Conservation (phyloP, 2,113 vertebrate species). For the Pungitius pungitius region DNA sequence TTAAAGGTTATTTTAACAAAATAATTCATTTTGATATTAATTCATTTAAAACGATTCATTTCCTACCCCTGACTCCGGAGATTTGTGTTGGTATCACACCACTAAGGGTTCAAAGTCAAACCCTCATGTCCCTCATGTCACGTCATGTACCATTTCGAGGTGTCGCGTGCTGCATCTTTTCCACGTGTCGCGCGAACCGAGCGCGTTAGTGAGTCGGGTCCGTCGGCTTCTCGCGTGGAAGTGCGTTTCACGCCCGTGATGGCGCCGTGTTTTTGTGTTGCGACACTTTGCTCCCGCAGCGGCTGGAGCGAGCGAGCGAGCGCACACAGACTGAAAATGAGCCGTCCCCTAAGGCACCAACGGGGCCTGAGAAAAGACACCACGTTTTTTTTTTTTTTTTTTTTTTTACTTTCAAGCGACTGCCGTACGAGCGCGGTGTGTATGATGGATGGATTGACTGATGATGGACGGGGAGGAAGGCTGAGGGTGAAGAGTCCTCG, state of each 20-base stretch:
- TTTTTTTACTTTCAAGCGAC: not conserved
- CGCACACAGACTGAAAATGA: constrained; percentile 63
- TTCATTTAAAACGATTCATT: too few species aligned
- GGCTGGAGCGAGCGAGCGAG: constrained; percentile 46
- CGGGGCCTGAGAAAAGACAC: constrained; percentile 48
- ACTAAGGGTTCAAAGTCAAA: not conserved
- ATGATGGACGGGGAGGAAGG: not conserved
- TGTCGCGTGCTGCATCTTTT: not conserved
- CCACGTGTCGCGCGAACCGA: not conserved
- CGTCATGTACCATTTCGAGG: not conserved
- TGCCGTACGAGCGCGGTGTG: not conserved
- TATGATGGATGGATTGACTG: not conserved
- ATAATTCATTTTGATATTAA: too few species aligned
- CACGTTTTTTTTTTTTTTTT: not conserved
- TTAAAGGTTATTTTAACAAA: too few species aligned
- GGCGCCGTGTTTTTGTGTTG: constrained; percentile 53
- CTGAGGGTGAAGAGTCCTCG: not conserved
- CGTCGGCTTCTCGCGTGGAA: constrained; percentile 26
- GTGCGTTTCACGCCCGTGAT: constrained; percentile 43
- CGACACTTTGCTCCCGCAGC: constrained; percentile 63
- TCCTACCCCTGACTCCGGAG: too few species aligned
- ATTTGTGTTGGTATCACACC: too few species aligned
- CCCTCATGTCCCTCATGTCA: not conserved
- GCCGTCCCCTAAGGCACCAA: constrained; percentile 41
- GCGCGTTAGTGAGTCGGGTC: not conserved